Conservation (phyloP, 1,140 invertebrate species). For the Aporrectodea caliginosa region DNA sequence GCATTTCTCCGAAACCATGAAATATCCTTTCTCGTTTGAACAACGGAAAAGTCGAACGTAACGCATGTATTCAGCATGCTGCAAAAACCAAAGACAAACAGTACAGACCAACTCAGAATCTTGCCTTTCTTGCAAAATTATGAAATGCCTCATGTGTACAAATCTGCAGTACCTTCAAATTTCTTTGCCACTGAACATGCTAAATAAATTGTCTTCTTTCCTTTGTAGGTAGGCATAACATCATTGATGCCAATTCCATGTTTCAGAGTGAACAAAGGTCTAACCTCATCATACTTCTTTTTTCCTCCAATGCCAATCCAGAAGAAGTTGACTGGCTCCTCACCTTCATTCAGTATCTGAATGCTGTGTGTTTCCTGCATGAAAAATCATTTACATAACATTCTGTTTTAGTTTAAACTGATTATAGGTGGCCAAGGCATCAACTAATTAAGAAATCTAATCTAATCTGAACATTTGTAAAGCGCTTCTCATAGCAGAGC, state of each 20-base stretch:
- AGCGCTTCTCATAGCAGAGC: no score
- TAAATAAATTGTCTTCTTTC: no score
- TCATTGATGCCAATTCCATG: conserved; percentile 7
- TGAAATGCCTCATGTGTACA: no score
- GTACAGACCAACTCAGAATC: no score
- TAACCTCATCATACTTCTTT: conserved; percentile 81
- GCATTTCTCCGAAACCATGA: conserved; percentile 98
- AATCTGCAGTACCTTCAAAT: no score
- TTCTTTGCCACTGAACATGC: no score
- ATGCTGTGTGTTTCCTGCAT: conserved; percentile 52
- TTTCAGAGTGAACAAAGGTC: conserved; percentile 17
- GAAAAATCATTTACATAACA: conserved; percentile 16
- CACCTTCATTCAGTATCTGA: conserved; percentile 79
- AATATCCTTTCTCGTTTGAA: conserved; percentile 99
- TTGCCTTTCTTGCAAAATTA: no score
- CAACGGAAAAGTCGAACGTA: conserved; percentile 93
- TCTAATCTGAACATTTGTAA: no score
- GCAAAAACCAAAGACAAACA: no score
- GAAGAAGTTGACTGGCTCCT: conserved; percentile 98
- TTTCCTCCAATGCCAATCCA: conserved; percentile 92
- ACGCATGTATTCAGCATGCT: conserved; percentile 87
- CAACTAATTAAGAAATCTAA: no score
- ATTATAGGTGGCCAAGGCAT: no score
- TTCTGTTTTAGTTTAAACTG: no score
- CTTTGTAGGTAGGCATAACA: conserved; percentile 14